Evolutionary conservation across 2,888 invertebrate genomes (phyloP).

Genomic region (Acanthococcus lagerstroemiae): DNA sequence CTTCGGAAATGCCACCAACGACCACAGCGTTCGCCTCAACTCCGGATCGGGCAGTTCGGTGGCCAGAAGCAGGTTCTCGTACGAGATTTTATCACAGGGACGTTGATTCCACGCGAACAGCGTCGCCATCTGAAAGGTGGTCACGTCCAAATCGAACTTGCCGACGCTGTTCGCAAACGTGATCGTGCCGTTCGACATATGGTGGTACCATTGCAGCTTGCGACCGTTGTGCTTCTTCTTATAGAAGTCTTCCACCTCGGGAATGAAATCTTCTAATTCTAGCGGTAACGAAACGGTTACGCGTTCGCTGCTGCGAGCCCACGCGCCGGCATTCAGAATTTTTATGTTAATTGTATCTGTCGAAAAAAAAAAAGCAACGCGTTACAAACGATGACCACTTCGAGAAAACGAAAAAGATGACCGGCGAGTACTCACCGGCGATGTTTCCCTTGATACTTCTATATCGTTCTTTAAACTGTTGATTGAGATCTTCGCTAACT

Average conservation of each 20-base stretch:
- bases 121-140: constrained; percentile 99
- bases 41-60: constrained; percentile 96
- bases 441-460: constrained; percentile 58
- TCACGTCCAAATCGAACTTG: constrained; percentile 94
- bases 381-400: background rate
- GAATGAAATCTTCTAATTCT: constrained; percentile 97
- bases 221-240: constrained; percentile 94
- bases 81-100: constrained; percentile 82
- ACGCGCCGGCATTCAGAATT: constrained; percentile 96
- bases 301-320: constrained; percentile 90
- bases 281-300: constrained; percentile 92
- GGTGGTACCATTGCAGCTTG: constrained; percentile 97
- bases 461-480: constrained; percentile 68
- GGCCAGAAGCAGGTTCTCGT: constrained; percentile 90
- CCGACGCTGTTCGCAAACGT: constrained; percentile 87
- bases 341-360: constrained; percentile 91
- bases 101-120: constrained; percentile 98
- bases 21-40: constrained; percentile 85
- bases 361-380: background rate
- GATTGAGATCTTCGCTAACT: constrained; percentile 91
- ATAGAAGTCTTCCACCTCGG: constrained; percentile 98
- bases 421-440: no score
- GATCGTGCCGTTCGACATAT: constrained; percentile 99
- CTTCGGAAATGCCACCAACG: constrained; percentile 90
- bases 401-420: constrained; percentile 6